phyloP scores from a whole-genome alignment of 2,888 invertebrate genomes.

The Hypsopygia costalis region DNA sequence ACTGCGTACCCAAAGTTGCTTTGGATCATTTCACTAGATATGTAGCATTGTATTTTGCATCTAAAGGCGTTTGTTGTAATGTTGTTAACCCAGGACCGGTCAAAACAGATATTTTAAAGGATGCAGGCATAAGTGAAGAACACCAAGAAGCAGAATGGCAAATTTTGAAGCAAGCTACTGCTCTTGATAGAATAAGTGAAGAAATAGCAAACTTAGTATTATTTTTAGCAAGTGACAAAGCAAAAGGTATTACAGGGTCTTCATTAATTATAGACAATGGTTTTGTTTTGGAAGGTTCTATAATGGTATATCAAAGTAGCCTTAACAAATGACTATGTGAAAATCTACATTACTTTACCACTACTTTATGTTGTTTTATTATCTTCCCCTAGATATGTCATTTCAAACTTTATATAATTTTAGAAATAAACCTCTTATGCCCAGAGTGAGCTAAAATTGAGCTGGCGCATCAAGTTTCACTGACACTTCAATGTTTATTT shows the following conservation, averaged over 20 bases:
- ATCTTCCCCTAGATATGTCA: too few species aligned
- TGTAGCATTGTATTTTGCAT: conserved; percentile 87
- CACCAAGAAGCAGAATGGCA: conserved; percentile 18
- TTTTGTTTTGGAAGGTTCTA: conserved; percentile 22
- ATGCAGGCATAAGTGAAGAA: conserved; percentile 13
- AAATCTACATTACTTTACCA: too few species aligned
- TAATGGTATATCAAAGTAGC: too few species aligned
- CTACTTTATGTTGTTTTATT: too few species aligned
- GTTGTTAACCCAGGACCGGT: conserved; percentile 85
- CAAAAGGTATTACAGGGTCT: conserved; percentile 91
- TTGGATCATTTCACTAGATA: conserved; percentile 94
- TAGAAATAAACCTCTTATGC: too few species aligned
- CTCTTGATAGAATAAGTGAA: conserved; percentile 30
- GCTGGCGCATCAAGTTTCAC: too few species aligned
- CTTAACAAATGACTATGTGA: too few species aligned
- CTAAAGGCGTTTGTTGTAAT: conserved; percentile 88
- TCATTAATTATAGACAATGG: conserved; percentile 93
- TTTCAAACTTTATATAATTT: too few species aligned
- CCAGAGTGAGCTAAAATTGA: too few species aligned
- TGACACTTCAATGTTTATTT: too few species aligned
- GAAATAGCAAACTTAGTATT: conserved; percentile 91
- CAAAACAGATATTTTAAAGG: conserved; percentile 27
- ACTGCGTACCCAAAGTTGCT: conserved; percentile 88
- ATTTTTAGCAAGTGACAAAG: conserved; percentile 89
- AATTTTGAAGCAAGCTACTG: conserved; percentile 15